phyloP scores from a whole-genome alignment of 2,888 invertebrate genomes.

The Ornithoptera alexandrae region DNA sequence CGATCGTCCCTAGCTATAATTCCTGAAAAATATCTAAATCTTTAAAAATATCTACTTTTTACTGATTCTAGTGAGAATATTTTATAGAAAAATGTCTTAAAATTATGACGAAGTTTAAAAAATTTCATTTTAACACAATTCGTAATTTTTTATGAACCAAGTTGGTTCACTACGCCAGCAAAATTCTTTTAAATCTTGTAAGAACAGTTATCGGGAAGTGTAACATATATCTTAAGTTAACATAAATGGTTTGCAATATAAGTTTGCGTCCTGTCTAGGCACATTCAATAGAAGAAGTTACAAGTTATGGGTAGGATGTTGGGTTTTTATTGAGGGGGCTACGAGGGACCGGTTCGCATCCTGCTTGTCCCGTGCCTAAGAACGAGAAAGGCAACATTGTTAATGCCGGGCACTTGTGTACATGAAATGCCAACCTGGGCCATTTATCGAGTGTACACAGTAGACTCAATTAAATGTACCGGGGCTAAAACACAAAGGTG shows the following conservation, averaged over 20 bases:
- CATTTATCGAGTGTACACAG: constrained; percentile 37
- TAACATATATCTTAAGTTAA: constrained; percentile 9
- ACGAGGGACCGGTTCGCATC: constrained; percentile 61
- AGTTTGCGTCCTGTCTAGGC: constrained; percentile 15
- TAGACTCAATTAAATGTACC: constrained; percentile 35
- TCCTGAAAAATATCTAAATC: too few species aligned
- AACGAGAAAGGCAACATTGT: constrained; percentile 56
- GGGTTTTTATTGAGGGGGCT: constrained; percentile 53
- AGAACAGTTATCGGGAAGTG: constrained; percentile 15
- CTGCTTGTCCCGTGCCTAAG: constrained; percentile 58
- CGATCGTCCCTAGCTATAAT: too few species aligned
- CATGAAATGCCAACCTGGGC: constrained; percentile 45
- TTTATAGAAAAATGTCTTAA: too few species aligned
- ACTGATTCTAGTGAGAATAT: too few species aligned
- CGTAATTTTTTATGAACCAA: background rate
- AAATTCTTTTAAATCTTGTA: background rate
- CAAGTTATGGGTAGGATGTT: constrained; percentile 42
- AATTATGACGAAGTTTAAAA: too few species aligned
- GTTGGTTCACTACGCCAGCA: background rate
- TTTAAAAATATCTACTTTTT: too few species aligned
- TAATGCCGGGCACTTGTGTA: constrained; percentile 37
- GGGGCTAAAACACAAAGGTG: constrained; percentile 28
- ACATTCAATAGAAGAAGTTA: constrained; percentile 17
- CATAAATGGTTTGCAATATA: constrained; percentile 18
- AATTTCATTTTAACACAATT: background rate